phyloP scores from a whole-genome alignment of 2,113 vertebrate genomes.

The Bombycilla garrulus region DNA sequence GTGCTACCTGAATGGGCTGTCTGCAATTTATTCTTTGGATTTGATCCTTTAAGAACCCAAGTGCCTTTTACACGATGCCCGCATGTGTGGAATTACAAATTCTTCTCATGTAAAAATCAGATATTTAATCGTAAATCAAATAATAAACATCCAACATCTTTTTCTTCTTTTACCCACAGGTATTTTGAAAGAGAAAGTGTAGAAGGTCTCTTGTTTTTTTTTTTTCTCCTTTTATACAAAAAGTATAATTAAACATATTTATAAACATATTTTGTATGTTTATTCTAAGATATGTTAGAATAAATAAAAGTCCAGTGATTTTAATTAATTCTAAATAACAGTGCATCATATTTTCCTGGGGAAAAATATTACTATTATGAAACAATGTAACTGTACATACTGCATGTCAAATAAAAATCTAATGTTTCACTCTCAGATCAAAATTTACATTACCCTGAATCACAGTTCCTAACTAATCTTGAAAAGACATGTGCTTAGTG shows the following conservation, averaged over 20 bases:
- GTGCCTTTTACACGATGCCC: background rate
- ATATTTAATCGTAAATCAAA: background rate
- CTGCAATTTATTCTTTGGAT: background rate
- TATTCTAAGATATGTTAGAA: too few relatives aligned
- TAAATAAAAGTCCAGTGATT: background rate
- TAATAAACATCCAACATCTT: background rate
- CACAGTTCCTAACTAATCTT: background rate
- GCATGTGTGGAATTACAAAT: background rate
- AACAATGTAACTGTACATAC: background rate
- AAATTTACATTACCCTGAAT: background rate
- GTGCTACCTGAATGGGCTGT: background rate
- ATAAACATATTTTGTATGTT: background rate
- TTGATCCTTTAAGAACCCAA: background rate
- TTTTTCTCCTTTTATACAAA: background rate
- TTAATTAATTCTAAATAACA: background rate
- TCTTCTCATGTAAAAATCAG: background rate
- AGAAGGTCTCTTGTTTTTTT: background rate
- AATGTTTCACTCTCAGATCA: background rate
- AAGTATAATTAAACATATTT: background rate
- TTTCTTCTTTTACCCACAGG: background rate
- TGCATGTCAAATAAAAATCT: background rate
- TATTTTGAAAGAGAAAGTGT: background rate
- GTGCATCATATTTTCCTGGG: background rate
- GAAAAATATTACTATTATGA: background rate
- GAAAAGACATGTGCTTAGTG: background rate